Conservation (phyloP, 2,888 invertebrate genomes). For the Halictus ligatus region DNA sequence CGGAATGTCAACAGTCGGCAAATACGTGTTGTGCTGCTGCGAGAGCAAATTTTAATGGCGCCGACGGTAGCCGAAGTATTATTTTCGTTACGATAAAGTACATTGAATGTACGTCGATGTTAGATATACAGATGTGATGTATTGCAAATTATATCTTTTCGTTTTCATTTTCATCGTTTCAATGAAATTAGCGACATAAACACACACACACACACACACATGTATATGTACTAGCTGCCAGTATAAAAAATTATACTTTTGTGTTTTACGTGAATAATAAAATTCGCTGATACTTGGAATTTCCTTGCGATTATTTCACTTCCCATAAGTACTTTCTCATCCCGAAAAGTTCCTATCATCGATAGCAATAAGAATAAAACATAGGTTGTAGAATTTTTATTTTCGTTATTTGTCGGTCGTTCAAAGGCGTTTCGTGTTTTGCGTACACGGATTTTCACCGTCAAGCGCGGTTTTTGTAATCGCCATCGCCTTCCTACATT, state of each 20-base stretch:
- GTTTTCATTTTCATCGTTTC: constrained; percentile 20
- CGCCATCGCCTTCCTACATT: no score
- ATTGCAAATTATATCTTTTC: neutral
- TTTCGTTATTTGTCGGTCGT: neutral
- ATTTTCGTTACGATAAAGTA: neutral
- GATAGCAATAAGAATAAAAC: no score
- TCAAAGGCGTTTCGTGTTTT: no score
- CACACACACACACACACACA: neutral
- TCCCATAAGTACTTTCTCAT: neutral
- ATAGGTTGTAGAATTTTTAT: neutral
- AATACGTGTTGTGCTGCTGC: no score
- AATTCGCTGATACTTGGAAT: neutral
- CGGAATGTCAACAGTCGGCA: no score
- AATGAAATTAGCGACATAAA: neutral
- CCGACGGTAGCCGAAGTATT: no score
- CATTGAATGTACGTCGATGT: neutral
- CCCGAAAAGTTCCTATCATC: neutral
- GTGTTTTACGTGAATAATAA: neutral
- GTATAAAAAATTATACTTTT: neutral
- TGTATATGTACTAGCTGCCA: neutral
- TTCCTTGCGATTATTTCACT: neutral
- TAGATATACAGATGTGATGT: neutral
- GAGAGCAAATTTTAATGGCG: no score
- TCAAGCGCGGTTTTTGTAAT: no score
- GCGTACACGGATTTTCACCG: no score